phyloP scores from a whole-genome alignment of 1,140 invertebrate genomes.

The Pseudomyrmex cubaensis region DNA sequence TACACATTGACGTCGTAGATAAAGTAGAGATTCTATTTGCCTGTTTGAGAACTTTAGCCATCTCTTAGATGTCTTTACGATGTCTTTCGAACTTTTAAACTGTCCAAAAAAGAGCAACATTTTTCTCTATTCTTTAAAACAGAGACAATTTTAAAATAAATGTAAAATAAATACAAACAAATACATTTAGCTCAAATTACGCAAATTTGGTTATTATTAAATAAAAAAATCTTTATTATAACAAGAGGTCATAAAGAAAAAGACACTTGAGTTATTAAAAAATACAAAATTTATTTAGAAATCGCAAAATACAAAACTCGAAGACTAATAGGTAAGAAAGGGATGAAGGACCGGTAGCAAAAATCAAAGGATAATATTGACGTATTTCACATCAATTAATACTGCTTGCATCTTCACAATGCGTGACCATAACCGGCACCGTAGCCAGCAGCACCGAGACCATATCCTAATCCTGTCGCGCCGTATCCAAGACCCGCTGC shows the following conservation, averaged over 20 bases:
- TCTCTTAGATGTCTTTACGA: neutral
- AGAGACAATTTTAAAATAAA: neutral
- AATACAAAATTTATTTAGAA: conserved; percentile 61
- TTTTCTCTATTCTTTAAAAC: neutral
- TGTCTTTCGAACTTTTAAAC: neutral
- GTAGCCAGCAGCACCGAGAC: conserved; percentile 35
- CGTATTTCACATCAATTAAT: neutral
- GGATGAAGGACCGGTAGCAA: neutral
- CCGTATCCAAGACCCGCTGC: neutral
- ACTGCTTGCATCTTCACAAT: conserved; percentile 35
- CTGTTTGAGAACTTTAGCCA: no score
- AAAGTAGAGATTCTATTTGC: conserved; percentile 13
- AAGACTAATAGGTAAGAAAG: neutral
- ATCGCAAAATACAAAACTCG: conserved; percentile 35
- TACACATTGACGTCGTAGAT: neutral
- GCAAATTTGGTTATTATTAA: no score
- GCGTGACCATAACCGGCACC: conserved; percentile 35
- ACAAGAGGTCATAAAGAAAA: neutral
- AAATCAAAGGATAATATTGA: neutral
- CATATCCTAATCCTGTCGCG: conserved; percentile 28
- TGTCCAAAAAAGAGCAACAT: no score
- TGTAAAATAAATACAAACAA: no score
- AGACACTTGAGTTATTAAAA: conserved; percentile 40
- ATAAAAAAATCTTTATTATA: neutral
- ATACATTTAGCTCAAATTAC: no score